Evolutionary conservation across 2,113 vertebrate genomes (phyloP).

Genomic region (Psittacula cyanocephala): DNA sequence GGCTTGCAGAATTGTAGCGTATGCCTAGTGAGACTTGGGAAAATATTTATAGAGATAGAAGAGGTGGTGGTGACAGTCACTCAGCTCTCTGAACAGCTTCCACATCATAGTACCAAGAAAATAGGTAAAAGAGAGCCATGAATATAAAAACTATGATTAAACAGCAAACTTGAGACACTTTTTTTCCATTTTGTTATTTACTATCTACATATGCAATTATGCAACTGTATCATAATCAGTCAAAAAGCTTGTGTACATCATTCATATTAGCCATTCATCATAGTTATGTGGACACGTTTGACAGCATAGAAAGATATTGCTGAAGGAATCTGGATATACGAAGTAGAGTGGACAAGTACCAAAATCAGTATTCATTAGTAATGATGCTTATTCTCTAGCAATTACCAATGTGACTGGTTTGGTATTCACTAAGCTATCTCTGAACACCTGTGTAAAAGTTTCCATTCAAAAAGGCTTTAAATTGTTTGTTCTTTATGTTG

Average conservation of each 20-base stretch:
- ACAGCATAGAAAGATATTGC: neutral
- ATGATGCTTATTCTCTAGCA: neutral
- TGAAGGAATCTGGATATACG: neutral
- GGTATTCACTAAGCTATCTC: neutral
- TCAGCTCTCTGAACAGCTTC: neutral
- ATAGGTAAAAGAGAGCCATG: neutral
- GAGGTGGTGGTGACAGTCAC: neutral
- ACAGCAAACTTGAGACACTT: neutral
- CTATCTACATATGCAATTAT: neutral
- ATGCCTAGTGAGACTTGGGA: neutral
- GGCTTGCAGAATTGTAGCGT: neutral
- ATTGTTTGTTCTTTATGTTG: neutral
- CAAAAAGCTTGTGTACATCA: neutral
- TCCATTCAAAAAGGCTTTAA: neutral
- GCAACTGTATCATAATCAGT: neutral
- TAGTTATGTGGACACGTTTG: neutral
- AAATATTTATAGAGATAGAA: neutral
- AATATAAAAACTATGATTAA: neutral
- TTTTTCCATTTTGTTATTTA: neutral
- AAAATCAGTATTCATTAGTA: neutral
- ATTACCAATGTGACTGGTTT: neutral
- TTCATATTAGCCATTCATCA: neutral
- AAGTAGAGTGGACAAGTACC: neutral
- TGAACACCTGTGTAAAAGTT: neutral
- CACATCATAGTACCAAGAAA: neutral